Percentiles rank a stretch among this genome's conserved stretches.
These are phyloP conservation scores for rabbit (Oryctolagus cuniculus) DNA, from an alignment of 2,113 vertebrate species.

Conservation along the genomic window mOryCun1.1 NC_091438.1:107156001-107156500, in stretches of 20 bases:
- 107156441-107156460: slow-evolving; percentile 70
- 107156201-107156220: not conserved
- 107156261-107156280: not conserved
- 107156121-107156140: not conserved
- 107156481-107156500: slow-evolving; percentile 57
- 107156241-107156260: not conserved
- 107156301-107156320: not conserved
- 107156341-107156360: slow-evolving; percentile 33
- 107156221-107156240: not conserved
- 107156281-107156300: not conserved
- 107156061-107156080: not conserved
- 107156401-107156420: slow-evolving; percentile 56
- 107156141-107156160: too few species aligned
- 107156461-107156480: slow-evolving; percentile 69
- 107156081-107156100: not conserved
- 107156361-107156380: slow-evolving; percentile 53
- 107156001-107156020: not conserved
- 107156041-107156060: not conserved
- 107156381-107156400: slow-evolving; percentile 46
- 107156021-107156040: not conserved
- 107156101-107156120: not conserved
- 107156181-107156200: not conserved
- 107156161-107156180: not conserved
- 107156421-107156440: slow-evolving; percentile 69
- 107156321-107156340: slow-evolving; percentile 36